These are phyloP conservation scores for Sipha maydis DNA, from an alignment of 2,888 invertebrate species.

Conservation along the genomic window DNA sequence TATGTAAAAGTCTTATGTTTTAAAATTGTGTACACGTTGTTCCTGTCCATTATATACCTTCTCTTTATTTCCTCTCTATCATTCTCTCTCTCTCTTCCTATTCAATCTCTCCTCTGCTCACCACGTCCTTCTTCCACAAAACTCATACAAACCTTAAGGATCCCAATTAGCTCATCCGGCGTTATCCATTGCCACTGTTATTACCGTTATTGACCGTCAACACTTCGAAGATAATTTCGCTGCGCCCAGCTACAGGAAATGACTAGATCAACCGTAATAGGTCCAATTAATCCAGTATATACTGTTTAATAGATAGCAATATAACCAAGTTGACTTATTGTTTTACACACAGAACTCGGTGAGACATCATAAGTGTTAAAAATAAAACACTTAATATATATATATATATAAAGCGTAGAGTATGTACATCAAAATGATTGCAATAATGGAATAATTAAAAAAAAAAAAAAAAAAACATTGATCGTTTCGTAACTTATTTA, in stretches of 20 bases:
- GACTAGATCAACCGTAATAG: slow-evolving; percentile 55
- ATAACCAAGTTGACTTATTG: slow-evolving; percentile 30
- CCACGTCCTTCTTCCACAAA: slow-evolving; percentile 40
- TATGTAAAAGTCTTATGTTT: slow-evolving; percentile 1
- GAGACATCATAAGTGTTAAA: not conserved
- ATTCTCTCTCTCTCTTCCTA: not conserved
- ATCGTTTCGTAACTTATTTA: no score
- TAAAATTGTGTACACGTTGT: not conserved
- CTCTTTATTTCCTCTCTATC: not conserved
- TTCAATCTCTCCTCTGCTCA: not conserved
- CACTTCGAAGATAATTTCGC: slow-evolving; percentile 51
- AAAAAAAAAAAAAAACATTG: no score
- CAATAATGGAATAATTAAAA: no score
- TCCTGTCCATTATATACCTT: not conserved
- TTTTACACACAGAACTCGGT: not conserved
- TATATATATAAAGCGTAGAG: no score
- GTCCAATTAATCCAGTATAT: slow-evolving; percentile 50
- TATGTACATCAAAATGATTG: no score
- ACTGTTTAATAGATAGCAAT: slow-evolving; percentile 29
- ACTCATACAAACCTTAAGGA: slow-evolving; percentile 13
- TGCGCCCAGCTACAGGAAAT: slow-evolving; percentile 46
- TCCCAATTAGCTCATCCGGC: slow-evolving; percentile 57
- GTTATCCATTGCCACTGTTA: slow-evolving; percentile 27
- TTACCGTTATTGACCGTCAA: slow-evolving; percentile 46
- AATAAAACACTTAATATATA: not conserved